Conservation (phyloP, 2,113 vertebrate species). For the Ranitomeya variabilis region DNA sequence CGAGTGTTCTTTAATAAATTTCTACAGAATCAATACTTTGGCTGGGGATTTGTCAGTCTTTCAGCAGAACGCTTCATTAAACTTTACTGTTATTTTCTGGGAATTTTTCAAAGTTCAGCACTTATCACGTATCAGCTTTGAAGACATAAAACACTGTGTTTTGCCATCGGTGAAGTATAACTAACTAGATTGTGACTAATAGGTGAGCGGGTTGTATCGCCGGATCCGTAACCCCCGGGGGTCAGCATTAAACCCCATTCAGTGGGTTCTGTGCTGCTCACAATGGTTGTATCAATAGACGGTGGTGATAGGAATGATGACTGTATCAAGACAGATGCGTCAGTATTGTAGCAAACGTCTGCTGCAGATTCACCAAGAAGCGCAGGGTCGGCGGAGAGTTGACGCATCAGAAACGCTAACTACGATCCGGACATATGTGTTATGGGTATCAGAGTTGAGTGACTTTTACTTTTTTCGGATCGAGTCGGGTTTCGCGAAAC, state of each 20-base stretch:
- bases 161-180: slow-evolving; percentile 23
- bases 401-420: too few species aligned
- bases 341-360: too few species aligned
- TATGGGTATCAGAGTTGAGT: too few species aligned
- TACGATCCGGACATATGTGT: too few species aligned
- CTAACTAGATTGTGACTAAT: slow-evolving; percentile 52
- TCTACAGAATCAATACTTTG: slow-evolving; percentile 82
- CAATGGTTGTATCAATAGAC: not conserved
- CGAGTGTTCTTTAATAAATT: slow-evolving; percentile 80
- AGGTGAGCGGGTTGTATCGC: slow-evolving; percentile 43
- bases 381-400: too few species aligned
- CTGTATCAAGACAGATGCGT: too few species aligned
- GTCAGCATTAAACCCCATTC: not conserved
- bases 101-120: slow-evolving; percentile 79
- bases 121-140: slow-evolving; percentile 68
- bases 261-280: slow-evolving; percentile 5
- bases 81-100: slow-evolving; percentile 81
- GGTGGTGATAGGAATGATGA: not conserved
- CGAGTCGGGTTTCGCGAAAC: too few species aligned
- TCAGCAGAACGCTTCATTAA: slow-evolving; percentile 81
- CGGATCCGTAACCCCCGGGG: not conserved
- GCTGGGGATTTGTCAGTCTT: slow-evolving; percentile 83
- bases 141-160: slow-evolving; percentile 55
- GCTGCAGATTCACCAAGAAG: too few species aligned
- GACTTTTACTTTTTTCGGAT: too few species aligned